Evolutionary conservation across 2,797 vertebrate species (phyloP).

Genomic region (Parambassis ranga): DNA sequence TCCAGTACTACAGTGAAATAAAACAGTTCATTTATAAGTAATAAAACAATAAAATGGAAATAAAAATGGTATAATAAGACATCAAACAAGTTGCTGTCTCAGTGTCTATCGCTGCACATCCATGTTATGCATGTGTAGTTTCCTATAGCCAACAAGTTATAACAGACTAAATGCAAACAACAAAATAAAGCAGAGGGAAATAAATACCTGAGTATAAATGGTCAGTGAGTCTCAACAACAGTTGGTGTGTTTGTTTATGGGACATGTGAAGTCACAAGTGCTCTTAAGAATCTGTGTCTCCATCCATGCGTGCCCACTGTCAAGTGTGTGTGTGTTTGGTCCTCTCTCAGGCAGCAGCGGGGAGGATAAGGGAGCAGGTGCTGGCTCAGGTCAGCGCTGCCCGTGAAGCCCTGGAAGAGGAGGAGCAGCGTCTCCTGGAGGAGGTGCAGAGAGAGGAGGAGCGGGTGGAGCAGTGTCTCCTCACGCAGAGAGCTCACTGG

Average conservation of each 20-base stretch:
- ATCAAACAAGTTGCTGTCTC: too few species aligned
- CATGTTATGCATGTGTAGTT: too few species aligned
- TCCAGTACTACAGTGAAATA: too few species aligned
- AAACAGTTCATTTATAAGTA: too few species aligned
- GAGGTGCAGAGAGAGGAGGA: conserved; percentile 89
- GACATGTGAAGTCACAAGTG: neutral
- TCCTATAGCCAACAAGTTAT: too few species aligned
- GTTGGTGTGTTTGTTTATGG: neutral
- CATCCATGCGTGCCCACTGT: neutral
- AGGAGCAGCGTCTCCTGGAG: conserved; percentile 92
- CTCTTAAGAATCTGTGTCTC: neutral
- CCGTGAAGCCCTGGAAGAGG: conserved; percentile 86
- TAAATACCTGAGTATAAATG: too few species aligned
- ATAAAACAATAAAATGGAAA: too few species aligned
- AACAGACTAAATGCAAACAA: too few species aligned
- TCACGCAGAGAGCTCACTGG: conserved; percentile 92
- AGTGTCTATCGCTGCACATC: too few species aligned
- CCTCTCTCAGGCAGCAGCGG: conserved; percentile 77
- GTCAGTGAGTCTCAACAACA: neutral
- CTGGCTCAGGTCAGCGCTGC: conserved; percentile 84
- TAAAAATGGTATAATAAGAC: too few species aligned
- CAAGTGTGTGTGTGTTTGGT: neutral
- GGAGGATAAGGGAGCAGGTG: conserved; percentile 82
- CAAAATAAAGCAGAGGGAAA: neutral
- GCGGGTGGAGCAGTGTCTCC: conserved; percentile 89